Evolutionary conservation across 2,113 vertebrate species (phyloP).

Genomic region (Diphyllodes magnificus): DNA sequence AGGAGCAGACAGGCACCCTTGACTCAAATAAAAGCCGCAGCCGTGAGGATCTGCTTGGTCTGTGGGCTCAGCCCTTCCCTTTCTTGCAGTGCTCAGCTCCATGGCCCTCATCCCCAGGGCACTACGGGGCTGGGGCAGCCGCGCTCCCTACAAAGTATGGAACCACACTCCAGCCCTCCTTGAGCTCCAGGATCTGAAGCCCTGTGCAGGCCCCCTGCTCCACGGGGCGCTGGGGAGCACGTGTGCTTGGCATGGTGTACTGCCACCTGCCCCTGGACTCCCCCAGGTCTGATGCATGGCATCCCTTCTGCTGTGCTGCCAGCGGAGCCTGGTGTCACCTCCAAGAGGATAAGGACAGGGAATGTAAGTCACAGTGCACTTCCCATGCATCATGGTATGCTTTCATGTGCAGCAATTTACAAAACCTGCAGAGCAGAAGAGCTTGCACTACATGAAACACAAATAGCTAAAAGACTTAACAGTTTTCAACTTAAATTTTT

Average conservation of each 20-base stretch:
- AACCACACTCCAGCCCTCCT: neutral
- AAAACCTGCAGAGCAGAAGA: neutral
- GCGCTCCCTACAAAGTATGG: fast-evolving
- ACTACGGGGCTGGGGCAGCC: neutral
- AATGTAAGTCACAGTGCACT: fast-evolving
- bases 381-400: fast-evolving
- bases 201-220: neutral
- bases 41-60: neutral
- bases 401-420: neutral
- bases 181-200: neutral
- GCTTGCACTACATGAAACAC: neutral
- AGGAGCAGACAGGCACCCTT: neutral
- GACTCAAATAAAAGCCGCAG: neutral
- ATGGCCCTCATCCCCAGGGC: fast-evolving
- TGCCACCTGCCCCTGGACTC: neutral
- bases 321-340: neutral
- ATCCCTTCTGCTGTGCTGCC: neutral
- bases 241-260: neutral
- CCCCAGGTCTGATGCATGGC: neutral
- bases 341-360: neutral
- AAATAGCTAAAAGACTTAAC: neutral
- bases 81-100: neutral
- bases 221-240: fast-evolving
- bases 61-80: neutral
- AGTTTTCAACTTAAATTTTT: neutral